phyloP scores from a whole-genome alignment of 2,797 vertebrate genomes.

The Acestrorhynchus altus region DNA sequence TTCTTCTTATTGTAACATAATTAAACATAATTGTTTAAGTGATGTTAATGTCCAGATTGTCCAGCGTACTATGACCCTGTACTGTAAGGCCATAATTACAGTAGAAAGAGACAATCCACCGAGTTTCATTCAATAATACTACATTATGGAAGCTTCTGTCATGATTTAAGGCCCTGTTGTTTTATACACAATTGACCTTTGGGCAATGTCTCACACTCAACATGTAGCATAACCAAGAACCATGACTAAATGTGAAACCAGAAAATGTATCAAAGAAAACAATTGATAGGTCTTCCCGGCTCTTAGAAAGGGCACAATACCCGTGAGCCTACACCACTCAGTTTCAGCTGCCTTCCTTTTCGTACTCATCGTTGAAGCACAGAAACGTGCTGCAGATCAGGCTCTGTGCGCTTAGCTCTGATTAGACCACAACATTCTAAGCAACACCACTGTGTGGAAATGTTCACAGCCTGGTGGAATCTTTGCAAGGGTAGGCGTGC shows the following conservation, averaged over 20 bases:
- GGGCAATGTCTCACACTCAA: slow-evolving; percentile 2
- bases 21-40: too few relatives aligned
- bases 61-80: too few relatives aligned
- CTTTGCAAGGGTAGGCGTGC: background rate
- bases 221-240: background rate
- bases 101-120: too few relatives aligned
- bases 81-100: too few relatives aligned
- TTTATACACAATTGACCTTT: slow-evolving; percentile 26
- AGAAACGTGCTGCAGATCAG: background rate
- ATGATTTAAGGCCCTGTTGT: slow-evolving; percentile 8
- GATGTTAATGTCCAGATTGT: too few relatives aligned
- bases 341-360: background rate
- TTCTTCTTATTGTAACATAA: too few relatives aligned
- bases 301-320: slow-evolving; percentile 21
- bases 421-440: slow-evolving; percentile 7
- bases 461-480: background rate
- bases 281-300: background rate
- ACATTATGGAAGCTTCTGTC: background rate
- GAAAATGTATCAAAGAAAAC: slow-evolving; percentile 17
- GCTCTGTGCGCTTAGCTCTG: background rate
- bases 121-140: too few relatives aligned
- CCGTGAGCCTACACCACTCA: slow-evolving; percentile 2
- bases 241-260: slow-evolving; percentile 34
- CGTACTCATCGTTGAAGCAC: too few relatives aligned
- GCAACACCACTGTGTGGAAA: background rate